These are phyloP conservation scores for Papilio machaon DNA, from an alignment of 1,140 invertebrate species.

Conservation along the genomic window DNA sequence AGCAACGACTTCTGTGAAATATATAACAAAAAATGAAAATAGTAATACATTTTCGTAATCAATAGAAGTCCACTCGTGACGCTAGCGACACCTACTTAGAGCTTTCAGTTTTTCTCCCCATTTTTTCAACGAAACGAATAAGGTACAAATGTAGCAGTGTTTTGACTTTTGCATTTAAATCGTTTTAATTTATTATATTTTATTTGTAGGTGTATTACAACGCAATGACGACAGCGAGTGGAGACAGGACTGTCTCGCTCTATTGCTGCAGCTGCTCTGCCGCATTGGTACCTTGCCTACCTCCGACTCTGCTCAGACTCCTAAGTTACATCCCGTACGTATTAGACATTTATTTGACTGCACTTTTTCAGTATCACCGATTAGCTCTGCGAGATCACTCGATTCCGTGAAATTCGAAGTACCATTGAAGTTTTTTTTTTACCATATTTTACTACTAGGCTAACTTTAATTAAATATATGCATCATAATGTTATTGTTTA, in stretches of 20 bases:
- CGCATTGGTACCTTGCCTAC: conserved; percentile 89
- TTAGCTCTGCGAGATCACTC: no score
- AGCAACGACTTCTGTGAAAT: no score
- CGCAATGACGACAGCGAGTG: conserved; percentile 91
- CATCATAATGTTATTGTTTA: background rate
- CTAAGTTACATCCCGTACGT: conserved; percentile 73
- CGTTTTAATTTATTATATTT: background rate
- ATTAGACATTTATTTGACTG: background rate
- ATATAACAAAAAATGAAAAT: no score
- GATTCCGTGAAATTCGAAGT: no score
- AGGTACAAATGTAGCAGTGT: no score
- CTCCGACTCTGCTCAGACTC: conserved; percentile 65
- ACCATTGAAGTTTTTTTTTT: no score
- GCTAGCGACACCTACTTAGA: no score
- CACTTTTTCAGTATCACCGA: background rate
- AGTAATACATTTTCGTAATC: no score
- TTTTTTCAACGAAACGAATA: no score
- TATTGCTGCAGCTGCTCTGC: conserved; percentile 91
- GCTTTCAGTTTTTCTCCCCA: no score
- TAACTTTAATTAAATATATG: background rate
- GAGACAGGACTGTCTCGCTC: conserved; percentile 96
- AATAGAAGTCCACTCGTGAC: no score
- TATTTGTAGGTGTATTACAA: conserved; percentile 84
- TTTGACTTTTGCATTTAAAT: background rate
- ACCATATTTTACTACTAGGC: background rate